These are phyloP conservation scores for Esox lucius DNA, from an alignment of 2,797 vertebrate genomes.

Conservation along the genomic window DNA sequence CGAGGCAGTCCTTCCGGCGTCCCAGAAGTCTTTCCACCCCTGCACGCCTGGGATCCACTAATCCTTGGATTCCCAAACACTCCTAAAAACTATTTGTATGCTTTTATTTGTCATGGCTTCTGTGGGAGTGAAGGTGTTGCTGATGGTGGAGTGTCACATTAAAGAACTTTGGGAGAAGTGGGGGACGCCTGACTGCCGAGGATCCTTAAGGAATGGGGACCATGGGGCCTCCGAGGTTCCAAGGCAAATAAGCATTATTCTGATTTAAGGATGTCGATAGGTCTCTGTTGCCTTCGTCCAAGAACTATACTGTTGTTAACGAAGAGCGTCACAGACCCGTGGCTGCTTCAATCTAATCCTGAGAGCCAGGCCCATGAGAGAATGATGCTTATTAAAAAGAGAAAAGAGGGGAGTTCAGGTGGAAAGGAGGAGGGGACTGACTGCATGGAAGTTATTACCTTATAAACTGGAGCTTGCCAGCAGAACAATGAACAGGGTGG, in stretches of 20 bases:
- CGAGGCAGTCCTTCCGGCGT: too few relatives aligned
- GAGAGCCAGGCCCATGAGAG: not conserved
- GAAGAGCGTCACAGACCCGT: not conserved
- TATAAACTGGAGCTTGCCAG: not conserved
- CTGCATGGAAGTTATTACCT: constrained; percentile 8
- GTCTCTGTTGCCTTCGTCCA: not conserved
- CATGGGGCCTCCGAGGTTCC: not conserved
- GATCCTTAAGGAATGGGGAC: not conserved
- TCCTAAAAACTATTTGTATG: too few relatives aligned
- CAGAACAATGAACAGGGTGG: constrained; percentile 25
- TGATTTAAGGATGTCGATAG: not conserved
- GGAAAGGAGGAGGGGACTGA: constrained; percentile 9
- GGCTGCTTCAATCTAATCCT: not conserved
- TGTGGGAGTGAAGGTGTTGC: too few relatives aligned
- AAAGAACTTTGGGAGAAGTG: too few relatives aligned
- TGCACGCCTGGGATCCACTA: not conserved
- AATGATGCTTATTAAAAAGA: not conserved
- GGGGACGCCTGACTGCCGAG: too few relatives aligned
- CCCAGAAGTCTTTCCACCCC: not conserved
- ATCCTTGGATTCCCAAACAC: too few relatives aligned
- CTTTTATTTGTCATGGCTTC: too few relatives aligned
- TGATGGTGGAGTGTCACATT: too few relatives aligned
- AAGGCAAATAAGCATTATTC: not conserved
- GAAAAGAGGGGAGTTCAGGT: not conserved
- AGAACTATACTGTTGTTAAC: not conserved